Base-by-base conservation (phyloP, 2,888 invertebrate species). In the Pycnomerus fuliginosus region DNA sequence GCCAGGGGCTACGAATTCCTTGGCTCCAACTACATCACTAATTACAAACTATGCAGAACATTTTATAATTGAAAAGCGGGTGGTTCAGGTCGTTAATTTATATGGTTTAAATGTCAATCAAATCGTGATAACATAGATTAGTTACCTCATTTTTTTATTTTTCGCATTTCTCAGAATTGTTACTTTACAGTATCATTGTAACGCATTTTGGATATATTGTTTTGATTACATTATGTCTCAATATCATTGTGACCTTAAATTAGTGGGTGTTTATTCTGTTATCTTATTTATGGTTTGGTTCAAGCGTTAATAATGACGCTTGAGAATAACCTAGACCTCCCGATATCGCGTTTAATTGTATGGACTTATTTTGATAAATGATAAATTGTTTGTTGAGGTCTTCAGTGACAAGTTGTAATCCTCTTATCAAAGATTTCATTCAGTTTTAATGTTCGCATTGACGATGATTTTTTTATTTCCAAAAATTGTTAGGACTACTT, bases 11-110 rank as follows among this genome's bases (percentile, higher is more conserved):
- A 48, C 37, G 46, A 55, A 56, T 57, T 56, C 51, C 51, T 48
- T 40, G 41, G 44, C 50, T 45, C 50, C 37, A 44, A 40, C 45
- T 46, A 52, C 51, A 52, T 52, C 53, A 52, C 55, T 59, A 61
- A 61, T 61, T 60, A 60, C 49, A 47, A 55, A 59, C 59, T 58
- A 58, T 59, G 57, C 51, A 53, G 54, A 56, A 51, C 55, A 58
- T 60, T 58, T 61, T 55, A 55, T 63, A 61, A 63, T 63, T 63
- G 61, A 62, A 60, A 61, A 61, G 61, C 61, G 60, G 60, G 60
- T 59, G 61, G 57, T 48, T 51, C 43, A 37, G 47, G 32, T 53
- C 48, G 48, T 53, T 60, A 55, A 57, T 54, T 58, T 50, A 47
- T 49, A 50, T 53, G 50, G 53, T 57, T 57, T 50, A 41, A 49